Evolutionary conservation across 2,888 invertebrate genomes (phyloP), one percentile per base, ranked within the genome.

Genomic region (Agriopis marginaria): DNA sequence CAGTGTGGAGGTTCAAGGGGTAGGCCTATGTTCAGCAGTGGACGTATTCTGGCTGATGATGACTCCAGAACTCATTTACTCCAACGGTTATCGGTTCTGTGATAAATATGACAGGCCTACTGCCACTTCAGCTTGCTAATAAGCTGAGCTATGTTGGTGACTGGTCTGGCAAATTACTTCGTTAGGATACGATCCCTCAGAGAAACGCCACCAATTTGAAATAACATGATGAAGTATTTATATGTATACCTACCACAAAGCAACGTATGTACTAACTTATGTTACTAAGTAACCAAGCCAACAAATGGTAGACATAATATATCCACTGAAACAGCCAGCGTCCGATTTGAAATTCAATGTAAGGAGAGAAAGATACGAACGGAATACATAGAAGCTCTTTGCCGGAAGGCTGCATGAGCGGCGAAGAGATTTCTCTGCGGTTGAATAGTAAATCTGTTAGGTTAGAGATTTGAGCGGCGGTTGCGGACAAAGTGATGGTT

Each of bases 331-430:
- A 61, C 60, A 12, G 23, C 39, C 10, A 60, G 40, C 1, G n/a
- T 47, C 40, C 55, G 60, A 63, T 58, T 74, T 66, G 67, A 45
- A 54, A 70, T 71, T 74, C 71, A 71, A 65, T 63, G 51, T 49
- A 42, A 12, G 65, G 50, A 39, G 66, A 40, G 47, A 63, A 58
- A 66, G 64, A 53, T 12, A 32, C 65, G 63, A 47, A 39, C 47
- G 44, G 65, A 67, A 74, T 70, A 71, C 63, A 63, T 62, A 71
- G 63, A 45, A 51, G 58, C 54, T 7, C 11, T 62, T 50, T 45
- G 40, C 45, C 32, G 58, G 62, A 62, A 65, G n/a, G 42, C 54
- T 51, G 42, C 10, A 17, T 51, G 23, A 42, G 62, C 44, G 42
- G 62, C 49, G 44, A 51, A 51, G 39, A 47, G 50, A 44, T 63